phyloP scores from a whole-genome alignment of 2,797 vertebrate species.

The Ciconia nigra region DNA sequence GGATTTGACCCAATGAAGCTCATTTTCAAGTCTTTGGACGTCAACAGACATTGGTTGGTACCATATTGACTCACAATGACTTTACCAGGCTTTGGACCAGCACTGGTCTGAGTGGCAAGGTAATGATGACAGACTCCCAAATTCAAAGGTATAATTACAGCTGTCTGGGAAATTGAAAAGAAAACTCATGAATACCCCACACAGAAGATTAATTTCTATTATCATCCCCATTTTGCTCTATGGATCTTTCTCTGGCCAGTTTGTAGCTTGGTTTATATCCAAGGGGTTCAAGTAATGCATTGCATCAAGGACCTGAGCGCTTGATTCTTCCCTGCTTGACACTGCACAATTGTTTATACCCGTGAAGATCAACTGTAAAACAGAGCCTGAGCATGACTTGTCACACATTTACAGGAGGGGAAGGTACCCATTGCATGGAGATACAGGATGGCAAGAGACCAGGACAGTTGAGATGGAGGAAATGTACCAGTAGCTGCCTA shows the following conservation, averaged over 20 bases:
- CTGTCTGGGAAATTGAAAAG: background rate
- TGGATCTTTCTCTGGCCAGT: background rate
- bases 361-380: background rate
- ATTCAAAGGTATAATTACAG: background rate
- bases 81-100: background rate
- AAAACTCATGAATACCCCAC: background rate
- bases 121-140: background rate
- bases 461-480: background rate
- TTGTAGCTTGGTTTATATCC: background rate
- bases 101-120: background rate
- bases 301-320: background rate
- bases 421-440: background rate
- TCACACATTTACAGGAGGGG: background rate
- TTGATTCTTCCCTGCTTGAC: background rate
- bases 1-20: background rate
- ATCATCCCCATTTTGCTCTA: background rate
- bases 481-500: background rate
- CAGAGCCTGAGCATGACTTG: background rate
- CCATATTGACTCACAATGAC: background rate
- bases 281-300: background rate
- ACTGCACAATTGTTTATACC: background rate
- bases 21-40: background rate
- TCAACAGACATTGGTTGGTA: background rate
- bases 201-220: background rate
- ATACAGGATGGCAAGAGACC: background rate